Percentiles rank a stretch among this genome's conserved stretches.
phyloP scores from a whole-genome alignment of 2,113 vertebrate species.

The Eclectus roratus region DNA sequence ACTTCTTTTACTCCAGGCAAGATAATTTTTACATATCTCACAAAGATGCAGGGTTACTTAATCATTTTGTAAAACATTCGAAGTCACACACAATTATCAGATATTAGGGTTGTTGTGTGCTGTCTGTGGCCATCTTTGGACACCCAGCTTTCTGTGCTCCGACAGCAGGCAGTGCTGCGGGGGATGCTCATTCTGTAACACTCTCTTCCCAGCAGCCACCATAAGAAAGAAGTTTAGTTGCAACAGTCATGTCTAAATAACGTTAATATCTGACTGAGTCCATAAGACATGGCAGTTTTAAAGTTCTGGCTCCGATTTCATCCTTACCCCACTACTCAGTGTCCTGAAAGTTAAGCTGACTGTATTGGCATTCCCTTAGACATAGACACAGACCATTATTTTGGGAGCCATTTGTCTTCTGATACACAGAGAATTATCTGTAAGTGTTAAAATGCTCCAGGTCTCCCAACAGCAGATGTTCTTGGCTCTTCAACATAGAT shows the following conservation, averaged over 20 bases:
- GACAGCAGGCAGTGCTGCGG: neutral
- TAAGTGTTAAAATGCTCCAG: neutral
- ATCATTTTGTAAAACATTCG: neutral
- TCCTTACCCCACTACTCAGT: neutral
- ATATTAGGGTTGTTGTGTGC: neutral
- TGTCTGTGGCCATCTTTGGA: neutral
- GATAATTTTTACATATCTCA: neutral
- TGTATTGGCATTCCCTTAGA: neutral
- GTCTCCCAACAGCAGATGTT: neutral
- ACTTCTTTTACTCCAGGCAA: neutral
- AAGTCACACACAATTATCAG: neutral
- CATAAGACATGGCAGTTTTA: neutral
- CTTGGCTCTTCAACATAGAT: neutral
- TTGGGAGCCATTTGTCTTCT: neutral
- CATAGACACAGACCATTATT: neutral
- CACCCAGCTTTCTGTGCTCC: neutral
- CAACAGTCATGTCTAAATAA: neutral
- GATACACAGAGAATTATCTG: neutral
- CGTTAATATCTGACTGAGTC: neutral
- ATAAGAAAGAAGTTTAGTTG: neutral
- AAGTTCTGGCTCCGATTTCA: neutral
- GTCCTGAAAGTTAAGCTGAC: neutral
- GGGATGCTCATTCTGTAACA: neutral
- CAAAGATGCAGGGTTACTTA: neutral
- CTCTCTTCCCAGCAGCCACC: neutral